phyloP scores from a whole-genome alignment of 1,140 invertebrate species.

The Drosophila setifemur region DNA sequence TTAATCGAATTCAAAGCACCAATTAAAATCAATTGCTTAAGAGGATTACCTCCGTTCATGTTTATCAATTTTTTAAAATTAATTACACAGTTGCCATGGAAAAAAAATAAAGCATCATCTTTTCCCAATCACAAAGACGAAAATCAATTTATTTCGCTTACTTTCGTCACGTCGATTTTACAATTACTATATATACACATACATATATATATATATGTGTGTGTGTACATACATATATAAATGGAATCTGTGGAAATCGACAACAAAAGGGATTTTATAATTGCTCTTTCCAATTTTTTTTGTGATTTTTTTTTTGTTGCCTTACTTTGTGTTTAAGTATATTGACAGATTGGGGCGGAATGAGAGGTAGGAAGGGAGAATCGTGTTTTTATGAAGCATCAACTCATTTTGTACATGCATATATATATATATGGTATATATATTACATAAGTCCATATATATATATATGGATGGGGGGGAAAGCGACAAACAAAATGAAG shows the following conservation, averaged over 20 bases:
- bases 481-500: conserved; percentile 33
- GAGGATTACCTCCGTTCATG: background rate
- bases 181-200: conserved; percentile 32
- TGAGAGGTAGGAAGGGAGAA: background rate
- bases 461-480: background rate
- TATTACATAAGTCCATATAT: conserved; percentile 7
- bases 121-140: conserved; percentile 12
- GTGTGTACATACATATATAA: no score
- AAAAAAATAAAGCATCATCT: background rate
- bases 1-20: background rate
- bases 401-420: conserved; percentile 19
- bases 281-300: conserved; percentile 27
- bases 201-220: background rate
- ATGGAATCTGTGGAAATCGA: conserved; percentile 29
- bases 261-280: conserved; percentile 43
- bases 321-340: conserved; percentile 22
- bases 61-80: background rate
- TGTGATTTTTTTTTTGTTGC: background rate
- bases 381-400: conserved; percentile 25
- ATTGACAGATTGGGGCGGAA: conserved; percentile 17
- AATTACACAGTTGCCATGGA: background rate
- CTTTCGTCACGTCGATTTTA: conserved; percentile 27
- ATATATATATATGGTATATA: background rate
- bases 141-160: conserved; percentile 39
- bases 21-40: background rate